Base-by-base conservation (phyloP, 1,140 invertebrate species). In the Papilio glaucus region DNA sequence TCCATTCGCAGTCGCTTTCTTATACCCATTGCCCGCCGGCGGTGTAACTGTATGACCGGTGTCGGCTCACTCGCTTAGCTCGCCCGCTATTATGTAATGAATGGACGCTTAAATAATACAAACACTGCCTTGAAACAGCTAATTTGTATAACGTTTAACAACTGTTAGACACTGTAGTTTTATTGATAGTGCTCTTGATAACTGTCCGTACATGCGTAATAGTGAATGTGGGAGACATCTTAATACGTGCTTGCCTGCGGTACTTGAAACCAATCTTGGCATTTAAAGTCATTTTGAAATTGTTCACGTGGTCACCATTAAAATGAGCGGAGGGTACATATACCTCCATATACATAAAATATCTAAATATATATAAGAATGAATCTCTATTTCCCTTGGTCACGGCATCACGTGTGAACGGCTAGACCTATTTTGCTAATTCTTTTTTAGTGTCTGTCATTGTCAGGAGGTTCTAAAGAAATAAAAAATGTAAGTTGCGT, bases 31-130 rank as follows among this genome's bases (percentile, higher is more conserved):
- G 67, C n/a, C 67, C 67, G 67, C 67, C 41, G 45, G 67, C 67
- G 26, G 29, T 69, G 67, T 69, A 69, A 69, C 67, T 69, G 67
- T 69, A 68, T 42, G 63, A 42, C 18, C 39, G 63, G 45, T 49
- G 45, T 49, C 15, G 18, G 24, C 4, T 37, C 62, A 42, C 13
- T 69, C 41, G 42, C 67, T 69, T 53, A 53, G n/a, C 18, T n/a
- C 67, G 21, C 15, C 26, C 12, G 39, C 63, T 53, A 69, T 69
- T 69, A 69, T 69, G 42, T 69, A 69, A 69, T 69, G 67, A 69
- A 69, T 69, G 67, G 26, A 49, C 67, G 26, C 67, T 69, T 69
- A 69, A 69, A 69, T 69, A 69, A 69, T 69, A 53, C 67, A 69
- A 69, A 69, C 42, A 49, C 4, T 26, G 67, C 9, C 45, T 53